These are phyloP conservation scores for Palaemon carinicauda DNA, from an alignment of 1,140 invertebrate species.

Conservation along the genomic window DNA sequence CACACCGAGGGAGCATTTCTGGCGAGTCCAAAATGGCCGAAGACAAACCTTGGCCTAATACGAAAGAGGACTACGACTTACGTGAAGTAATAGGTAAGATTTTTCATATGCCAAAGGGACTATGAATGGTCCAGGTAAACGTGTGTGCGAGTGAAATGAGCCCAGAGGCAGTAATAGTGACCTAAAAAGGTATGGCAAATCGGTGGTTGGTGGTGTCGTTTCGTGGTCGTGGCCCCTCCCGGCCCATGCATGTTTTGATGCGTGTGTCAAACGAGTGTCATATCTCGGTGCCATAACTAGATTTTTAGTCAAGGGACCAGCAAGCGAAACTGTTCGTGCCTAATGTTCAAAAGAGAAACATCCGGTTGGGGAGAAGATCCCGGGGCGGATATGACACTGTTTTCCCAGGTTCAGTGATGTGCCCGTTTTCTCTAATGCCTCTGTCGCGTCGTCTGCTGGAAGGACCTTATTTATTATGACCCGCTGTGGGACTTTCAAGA, in stretches of 20 bases:
- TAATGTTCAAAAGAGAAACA: not conserved
- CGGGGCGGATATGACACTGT: slow-evolving; percentile 4
- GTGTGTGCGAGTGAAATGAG: too few relatives aligned
- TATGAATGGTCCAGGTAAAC: slow-evolving; percentile 6
- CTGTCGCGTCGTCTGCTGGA: slow-evolving; percentile 18
- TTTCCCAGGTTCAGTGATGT: not conserved
- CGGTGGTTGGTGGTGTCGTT: not conserved
- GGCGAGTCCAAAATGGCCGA: slow-evolving; percentile 74
- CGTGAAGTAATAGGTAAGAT: slow-evolving; percentile 90
- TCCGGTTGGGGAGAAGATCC: not conserved
- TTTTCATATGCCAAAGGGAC: not conserved
- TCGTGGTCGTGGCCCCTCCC: slow-evolving; percentile 6
- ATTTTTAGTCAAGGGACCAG: not conserved
- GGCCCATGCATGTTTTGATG: not conserved
- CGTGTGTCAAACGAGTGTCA: slow-evolving; percentile 11
- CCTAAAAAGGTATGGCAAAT: slow-evolving; percentile 1
- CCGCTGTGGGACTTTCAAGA: too few relatives aligned
- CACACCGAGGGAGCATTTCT: slow-evolving; percentile 43
- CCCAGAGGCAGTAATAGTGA: not conserved
- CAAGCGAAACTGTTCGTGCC: not conserved
- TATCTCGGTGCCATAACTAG: not conserved
- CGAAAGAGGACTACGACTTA: slow-evolving; percentile 92
- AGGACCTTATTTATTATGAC: too few relatives aligned
- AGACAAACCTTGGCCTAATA: slow-evolving; percentile 83
- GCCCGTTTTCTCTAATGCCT: slow-evolving; percentile 19